These are phyloP conservation scores for Microtus oregoni DNA, from an alignment of 2,113 vertebrate genomes.

Conservation along the genomic window DNA sequence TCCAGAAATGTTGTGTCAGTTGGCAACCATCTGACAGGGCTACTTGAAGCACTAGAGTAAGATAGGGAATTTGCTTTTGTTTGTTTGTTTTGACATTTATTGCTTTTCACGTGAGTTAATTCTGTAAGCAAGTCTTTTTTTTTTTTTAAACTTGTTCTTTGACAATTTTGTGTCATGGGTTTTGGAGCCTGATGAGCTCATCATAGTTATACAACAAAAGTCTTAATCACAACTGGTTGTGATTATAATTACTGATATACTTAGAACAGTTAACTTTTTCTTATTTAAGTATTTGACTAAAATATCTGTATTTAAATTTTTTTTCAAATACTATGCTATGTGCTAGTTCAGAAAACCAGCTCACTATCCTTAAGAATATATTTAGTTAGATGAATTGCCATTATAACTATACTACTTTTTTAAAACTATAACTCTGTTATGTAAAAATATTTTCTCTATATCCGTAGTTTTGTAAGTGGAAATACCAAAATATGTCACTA, in stretches of 20 bases:
- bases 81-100: neutral
- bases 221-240: neutral
- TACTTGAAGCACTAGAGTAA: conserved; percentile 8
- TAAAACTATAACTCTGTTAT: neutral
- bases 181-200: neutral
- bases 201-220: neutral
- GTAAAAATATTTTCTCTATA: conserved; percentile 43
- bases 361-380: conserved; percentile 31
- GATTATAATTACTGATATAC: neutral
- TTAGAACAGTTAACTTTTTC: neutral
- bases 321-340: neutral
- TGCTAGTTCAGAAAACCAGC: neutral
- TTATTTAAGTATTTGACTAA: conserved; percentile 16
- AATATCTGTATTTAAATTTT: neutral
- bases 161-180: neutral
- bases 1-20: neutral
- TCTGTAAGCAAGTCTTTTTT: neutral
- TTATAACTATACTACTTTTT: conserved; percentile 28
- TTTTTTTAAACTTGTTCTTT: neutral
- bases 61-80: neutral
- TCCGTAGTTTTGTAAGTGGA: conserved; percentile 28
- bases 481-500: conserved; percentile 6
- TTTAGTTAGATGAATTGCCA: neutral
- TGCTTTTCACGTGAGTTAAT: conserved; percentile 42
- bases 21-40: neutral